Percentiles rank a stretch among this genome's conserved stretches.
These are phyloP conservation scores for Otolemur garnettii DNA, from an alignment of 2,113 vertebrate genomes.

Conservation along the genomic window DNA sequence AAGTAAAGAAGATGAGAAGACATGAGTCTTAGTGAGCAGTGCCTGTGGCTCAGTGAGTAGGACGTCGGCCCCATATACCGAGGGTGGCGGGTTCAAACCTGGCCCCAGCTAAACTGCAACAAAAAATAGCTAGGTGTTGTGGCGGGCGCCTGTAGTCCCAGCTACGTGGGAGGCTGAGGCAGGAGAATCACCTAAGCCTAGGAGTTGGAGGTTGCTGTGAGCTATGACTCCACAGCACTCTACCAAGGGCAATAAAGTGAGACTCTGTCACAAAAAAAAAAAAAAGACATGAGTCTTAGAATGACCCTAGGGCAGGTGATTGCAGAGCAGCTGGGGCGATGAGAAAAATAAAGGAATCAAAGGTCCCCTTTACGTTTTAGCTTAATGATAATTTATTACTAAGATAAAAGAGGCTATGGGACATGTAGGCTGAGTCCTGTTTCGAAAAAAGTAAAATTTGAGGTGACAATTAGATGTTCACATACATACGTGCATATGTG, in stretches of 20 bases:
- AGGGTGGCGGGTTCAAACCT: too few species aligned
- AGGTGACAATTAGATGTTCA: background rate
- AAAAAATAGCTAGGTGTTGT: too few species aligned
- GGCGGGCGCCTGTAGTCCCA: too few species aligned
- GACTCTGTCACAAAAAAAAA: too few species aligned
- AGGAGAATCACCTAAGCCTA: too few species aligned
- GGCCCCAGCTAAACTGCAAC: too few species aligned
- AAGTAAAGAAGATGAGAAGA: background rate
- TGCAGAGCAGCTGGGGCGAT: background rate
- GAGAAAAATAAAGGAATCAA: background rate
- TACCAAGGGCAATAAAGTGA: too few species aligned
- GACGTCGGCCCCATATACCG: too few species aligned
- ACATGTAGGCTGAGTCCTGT: background rate
- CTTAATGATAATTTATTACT: background rate
- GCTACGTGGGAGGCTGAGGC: too few species aligned
- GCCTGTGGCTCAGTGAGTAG: too few species aligned
- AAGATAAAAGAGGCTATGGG: background rate
- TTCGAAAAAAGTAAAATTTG: constrained; percentile 11
- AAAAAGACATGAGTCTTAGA: background rate
- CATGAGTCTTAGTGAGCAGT: background rate
- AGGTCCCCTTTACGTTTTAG: background rate
- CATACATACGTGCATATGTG: background rate
- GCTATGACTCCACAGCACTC: too few species aligned
- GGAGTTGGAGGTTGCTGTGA: too few species aligned
- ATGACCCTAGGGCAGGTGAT: background rate